A percentile compares a stretch with the other conserved stretches of the same genome.
These are phyloP conservation scores for Napeogenes inachia DNA, from an alignment of 2,888 invertebrate genomes.

Conservation along the genomic window DNA sequence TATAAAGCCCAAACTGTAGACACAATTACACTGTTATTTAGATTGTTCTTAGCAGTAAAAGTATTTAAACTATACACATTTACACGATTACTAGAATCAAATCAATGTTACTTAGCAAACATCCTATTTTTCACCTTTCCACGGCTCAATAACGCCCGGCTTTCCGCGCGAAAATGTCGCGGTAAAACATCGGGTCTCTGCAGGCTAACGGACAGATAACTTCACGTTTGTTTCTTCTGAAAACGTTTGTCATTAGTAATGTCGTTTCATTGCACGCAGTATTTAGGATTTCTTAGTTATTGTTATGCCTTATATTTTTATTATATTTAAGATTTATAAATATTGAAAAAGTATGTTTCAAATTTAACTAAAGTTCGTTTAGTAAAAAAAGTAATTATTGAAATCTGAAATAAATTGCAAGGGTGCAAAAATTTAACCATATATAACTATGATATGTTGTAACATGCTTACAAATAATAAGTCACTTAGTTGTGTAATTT, in stretches of 20 bases:
- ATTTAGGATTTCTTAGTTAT: background rate
- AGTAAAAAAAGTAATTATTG: too few species aligned
- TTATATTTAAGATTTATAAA: too few species aligned
- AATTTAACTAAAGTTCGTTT: too few species aligned
- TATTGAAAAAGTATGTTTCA: too few species aligned
- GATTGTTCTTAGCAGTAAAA: constrained; percentile 34
- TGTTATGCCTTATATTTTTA: background rate
- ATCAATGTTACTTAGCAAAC: constrained; percentile 43
- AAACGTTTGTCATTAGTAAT: constrained; percentile 54
- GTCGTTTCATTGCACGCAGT: constrained; percentile 44
- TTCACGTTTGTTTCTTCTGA: constrained; percentile 76
- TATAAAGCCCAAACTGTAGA: constrained; percentile 40
- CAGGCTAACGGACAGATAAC: constrained; percentile 54
- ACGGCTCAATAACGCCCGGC: constrained; percentile 77
- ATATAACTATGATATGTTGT: too few species aligned
- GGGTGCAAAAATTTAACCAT: too few species aligned
- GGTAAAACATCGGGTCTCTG: constrained; percentile 65
- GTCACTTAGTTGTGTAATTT: too few species aligned
- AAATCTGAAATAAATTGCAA: too few species aligned
- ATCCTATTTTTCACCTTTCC: constrained; percentile 66
- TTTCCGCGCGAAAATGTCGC: constrained; percentile 79
- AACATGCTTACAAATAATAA: too few species aligned
- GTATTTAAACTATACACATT: constrained; percentile 34
- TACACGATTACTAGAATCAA: constrained; percentile 35
- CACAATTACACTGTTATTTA: constrained; percentile 39